Evolutionary conservation across 1,140 invertebrate genomes (phyloP).

Genomic region (Euwallacea similis): DNA sequence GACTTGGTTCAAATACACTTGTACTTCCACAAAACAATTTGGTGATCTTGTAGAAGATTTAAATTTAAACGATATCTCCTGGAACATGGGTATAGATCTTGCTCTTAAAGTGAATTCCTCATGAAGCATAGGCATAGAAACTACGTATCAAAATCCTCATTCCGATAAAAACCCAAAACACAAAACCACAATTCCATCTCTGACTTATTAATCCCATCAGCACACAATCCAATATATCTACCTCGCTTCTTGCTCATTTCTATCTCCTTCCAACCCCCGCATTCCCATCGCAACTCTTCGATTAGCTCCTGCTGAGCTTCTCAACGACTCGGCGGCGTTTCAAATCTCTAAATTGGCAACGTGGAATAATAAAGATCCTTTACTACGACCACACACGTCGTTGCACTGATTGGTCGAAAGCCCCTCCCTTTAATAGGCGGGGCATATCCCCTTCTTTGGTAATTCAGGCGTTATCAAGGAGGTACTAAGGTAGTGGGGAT

Average conservation of each 20-base stretch:
- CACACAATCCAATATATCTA: not conserved
- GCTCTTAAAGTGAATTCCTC: no score
- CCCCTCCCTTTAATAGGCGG: conserved; percentile 4
- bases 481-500: not conserved
- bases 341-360: conserved; percentile 35
- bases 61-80: no score
- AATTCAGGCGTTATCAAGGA: conserved; percentile 12
- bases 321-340: conserved; percentile 26
- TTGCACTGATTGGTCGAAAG: conserved; percentile 24
- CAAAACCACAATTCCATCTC: not conserved
- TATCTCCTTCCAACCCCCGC: conserved; percentile 22
- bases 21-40: no score
- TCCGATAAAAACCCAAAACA: not conserved
- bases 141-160: no score
- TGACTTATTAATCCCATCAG: conserved; percentile 1
- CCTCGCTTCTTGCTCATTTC: conserved; percentile 11
- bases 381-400: conserved; percentile 36
- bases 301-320: conserved; percentile 27
- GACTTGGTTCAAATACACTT: no score
- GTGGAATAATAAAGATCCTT: conserved; percentile 34
- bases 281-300: conserved; percentile 23
- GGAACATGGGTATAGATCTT: no score
- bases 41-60: no score
- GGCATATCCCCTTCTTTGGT: not conserved
- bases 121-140: no score